Evolutionary conservation across 2,113 vertebrate genomes (phyloP).

Genomic region (Prionailurus viverrinus): DNA sequence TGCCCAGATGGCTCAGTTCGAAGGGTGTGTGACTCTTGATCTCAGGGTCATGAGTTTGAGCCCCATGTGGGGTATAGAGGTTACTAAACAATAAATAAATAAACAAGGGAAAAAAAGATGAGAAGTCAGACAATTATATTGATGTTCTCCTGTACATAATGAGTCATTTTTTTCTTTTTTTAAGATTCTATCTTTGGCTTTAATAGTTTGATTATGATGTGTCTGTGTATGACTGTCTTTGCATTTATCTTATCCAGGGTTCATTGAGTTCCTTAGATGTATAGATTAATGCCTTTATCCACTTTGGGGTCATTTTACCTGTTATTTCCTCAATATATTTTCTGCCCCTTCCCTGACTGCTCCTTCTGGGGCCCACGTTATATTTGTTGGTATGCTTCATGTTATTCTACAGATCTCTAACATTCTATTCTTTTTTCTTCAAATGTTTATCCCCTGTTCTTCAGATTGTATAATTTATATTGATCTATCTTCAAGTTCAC

Average conservation of each 20-base stretch:
- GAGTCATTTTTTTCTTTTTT: not conserved
- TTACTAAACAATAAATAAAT: not conserved
- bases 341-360: not conserved
- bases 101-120: not conserved
- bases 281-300: not conserved
- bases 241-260: not conserved
- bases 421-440: not conserved
- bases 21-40: not conserved
- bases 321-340: conserved; percentile 1
- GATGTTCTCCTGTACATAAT: not conserved
- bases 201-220: not conserved
- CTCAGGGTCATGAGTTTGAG: not conserved
- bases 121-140: not conserved
- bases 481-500: not conserved
- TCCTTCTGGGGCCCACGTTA: not conserved
- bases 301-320: not conserved
- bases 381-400: not conserved
- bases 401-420: not conserved
- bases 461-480: not conserved
- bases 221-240: not conserved
- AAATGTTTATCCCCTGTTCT: not conserved
- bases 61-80: not conserved
- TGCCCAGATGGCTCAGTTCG: not conserved
- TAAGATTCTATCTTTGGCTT: not conserved
- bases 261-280: not conserved